Percentiles rank a stretch among this genome's conserved stretches.
Evolutionary conservation across 2,113 vertebrate species (phyloP).

Genomic region (Coptodon rendalli): DNA sequence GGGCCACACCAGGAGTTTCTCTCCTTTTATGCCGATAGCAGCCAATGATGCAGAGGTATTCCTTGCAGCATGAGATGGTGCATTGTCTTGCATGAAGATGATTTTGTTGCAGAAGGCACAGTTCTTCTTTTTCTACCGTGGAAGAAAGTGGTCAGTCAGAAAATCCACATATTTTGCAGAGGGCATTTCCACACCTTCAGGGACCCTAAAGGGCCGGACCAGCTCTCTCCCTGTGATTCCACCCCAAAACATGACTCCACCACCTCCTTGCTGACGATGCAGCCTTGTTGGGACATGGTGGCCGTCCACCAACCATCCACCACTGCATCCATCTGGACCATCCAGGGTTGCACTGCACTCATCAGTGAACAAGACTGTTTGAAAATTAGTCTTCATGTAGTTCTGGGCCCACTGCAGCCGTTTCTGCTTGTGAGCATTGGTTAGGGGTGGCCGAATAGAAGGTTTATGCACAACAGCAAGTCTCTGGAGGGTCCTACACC

Average conservation of each 20-base stretch:
- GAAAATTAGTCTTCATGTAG: not conserved
- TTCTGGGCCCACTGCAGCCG: no score
- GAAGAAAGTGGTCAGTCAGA: not conserved
- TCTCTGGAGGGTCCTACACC: not conserved
- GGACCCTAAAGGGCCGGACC: not conserved
- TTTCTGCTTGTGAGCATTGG: not conserved
- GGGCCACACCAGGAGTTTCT: accelerated
- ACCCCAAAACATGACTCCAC: accelerated
- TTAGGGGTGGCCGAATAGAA: accelerated
- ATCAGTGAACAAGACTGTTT: not conserved
- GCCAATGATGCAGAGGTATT: not conserved
- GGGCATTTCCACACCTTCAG: accelerated
- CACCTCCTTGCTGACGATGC: not conserved
- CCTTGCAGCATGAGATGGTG: not conserved
- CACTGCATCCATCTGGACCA: no score
- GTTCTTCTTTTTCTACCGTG: not conserved
- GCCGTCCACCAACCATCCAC: not conserved
- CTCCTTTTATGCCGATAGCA: not conserved
- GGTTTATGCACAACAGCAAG: not conserved
- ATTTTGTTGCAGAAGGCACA: accelerated
- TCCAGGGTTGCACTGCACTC: accelerated
- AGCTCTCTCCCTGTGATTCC: not conserved
- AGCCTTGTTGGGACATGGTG: not conserved
- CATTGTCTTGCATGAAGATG: not conserved
- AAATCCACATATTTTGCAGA: accelerated